phyloP scores from a whole-genome alignment of 2,888 invertebrate species.

The Conops quadrifasciatus region DNA sequence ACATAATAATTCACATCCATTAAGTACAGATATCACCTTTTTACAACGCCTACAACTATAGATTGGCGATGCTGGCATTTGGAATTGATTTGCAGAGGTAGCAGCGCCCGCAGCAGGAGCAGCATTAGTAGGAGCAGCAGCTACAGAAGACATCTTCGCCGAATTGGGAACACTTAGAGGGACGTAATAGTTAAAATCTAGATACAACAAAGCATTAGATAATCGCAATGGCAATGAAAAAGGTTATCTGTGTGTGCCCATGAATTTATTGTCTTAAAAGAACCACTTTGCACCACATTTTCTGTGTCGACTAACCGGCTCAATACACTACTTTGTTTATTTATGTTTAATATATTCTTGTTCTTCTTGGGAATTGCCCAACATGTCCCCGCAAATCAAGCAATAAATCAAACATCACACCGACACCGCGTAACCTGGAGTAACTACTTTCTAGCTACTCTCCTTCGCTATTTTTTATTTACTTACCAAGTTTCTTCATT shows the following conservation, averaged over 20 bases:
- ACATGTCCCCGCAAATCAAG: constrained; percentile 7
- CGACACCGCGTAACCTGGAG: constrained; percentile 5
- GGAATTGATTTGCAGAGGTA: constrained; percentile 21
- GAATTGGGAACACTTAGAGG: constrained; percentile 14
- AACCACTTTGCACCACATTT: not conserved
- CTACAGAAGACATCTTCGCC: constrained; percentile 18
- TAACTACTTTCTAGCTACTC: not conserved
- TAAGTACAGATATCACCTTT: constrained; percentile 39
- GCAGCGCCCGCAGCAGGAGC: constrained; percentile 4
- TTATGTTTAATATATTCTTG: constrained; percentile 34
- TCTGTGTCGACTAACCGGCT: constrained; percentile 19
- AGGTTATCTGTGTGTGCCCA: constrained; percentile 7
- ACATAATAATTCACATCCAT: not conserved
- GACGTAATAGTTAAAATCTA: constrained; percentile 28
- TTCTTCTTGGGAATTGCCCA: constrained; percentile 28
- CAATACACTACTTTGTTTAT: constrained; percentile 28
- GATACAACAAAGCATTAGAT: constrained; percentile 26
- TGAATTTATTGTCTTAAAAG: not conserved
- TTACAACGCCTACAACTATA: constrained; percentile 49
- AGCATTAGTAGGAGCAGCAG: not conserved
- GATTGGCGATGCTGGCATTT: constrained; percentile 37
- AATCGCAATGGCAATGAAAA: constrained; percentile 16
- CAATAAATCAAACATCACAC: constrained; percentile 5
- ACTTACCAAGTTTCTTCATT: constrained; percentile 33
- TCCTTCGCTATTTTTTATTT: not conserved